phyloP scores from a whole-genome alignment of 2,888 invertebrate species.

The Thereva nobilitata region DNA sequence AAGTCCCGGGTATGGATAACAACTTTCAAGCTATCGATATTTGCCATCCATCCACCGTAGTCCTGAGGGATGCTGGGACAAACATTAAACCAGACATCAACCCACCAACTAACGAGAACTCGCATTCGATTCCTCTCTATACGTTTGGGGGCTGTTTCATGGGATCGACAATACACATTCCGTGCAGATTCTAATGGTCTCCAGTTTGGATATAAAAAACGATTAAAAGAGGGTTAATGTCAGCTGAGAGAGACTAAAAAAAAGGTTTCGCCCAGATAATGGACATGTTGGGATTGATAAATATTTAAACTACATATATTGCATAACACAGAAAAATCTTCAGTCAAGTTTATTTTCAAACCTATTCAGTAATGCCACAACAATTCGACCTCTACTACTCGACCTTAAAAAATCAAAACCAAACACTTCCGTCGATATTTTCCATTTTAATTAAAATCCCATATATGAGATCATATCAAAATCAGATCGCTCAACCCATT shows the following conservation, averaged over 20 bases:
- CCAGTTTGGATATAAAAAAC: not conserved
- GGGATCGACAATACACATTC: not conserved
- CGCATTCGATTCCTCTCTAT: constrained; percentile 21
- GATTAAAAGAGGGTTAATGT: constrained; percentile 1
- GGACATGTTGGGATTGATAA: constrained; percentile 4
- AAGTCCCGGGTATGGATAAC: not conserved
- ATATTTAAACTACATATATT: constrained; percentile 3
- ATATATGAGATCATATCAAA: too few relatives aligned
- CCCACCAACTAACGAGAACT: constrained; percentile 23
- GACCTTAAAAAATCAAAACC: too few relatives aligned
- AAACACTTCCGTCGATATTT: too few relatives aligned
- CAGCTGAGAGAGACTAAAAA: not conserved
- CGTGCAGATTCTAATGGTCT: constrained; percentile 25
- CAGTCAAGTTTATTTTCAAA: too few relatives aligned
- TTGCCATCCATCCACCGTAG: not conserved
- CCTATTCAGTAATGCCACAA: too few relatives aligned
- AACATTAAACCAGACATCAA: constrained; percentile 27
- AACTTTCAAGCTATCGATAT: constrained; percentile 10
- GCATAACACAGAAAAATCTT: too few relatives aligned
- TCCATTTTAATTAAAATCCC: too few relatives aligned
- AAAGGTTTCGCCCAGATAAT: constrained; percentile 3
- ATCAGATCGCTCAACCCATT: too few relatives aligned
- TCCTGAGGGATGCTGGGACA: constrained; percentile 18
- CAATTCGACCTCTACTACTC: too few relatives aligned
- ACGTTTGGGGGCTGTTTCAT: not conserved